These are phyloP conservation scores for Drosophila sucinea DNA, from an alignment of 1,140 invertebrate species.

Conservation along the genomic window DNA sequence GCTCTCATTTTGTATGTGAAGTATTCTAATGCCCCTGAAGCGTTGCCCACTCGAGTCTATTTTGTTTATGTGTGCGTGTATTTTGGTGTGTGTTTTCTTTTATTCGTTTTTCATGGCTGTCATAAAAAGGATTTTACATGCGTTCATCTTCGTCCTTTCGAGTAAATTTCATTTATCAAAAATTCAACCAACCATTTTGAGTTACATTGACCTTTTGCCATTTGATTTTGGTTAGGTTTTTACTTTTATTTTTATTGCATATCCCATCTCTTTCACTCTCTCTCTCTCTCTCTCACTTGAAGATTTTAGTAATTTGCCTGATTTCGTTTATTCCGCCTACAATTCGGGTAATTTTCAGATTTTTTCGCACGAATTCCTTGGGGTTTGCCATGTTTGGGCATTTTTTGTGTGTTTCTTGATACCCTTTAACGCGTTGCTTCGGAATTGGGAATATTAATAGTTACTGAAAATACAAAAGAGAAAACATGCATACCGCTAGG, in stretches of 20 bases:
- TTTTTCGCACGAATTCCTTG: slow-evolving; percentile 20
- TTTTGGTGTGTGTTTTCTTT: background rate
- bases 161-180: slow-evolving; percentile 21
- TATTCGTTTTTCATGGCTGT: slow-evolving; percentile 16
- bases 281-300: background rate
- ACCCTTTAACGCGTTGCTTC: background rate
- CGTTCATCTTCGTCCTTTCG: slow-evolving; percentile 3
- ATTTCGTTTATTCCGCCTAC: slow-evolving; percentile 15
- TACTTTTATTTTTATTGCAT: slow-evolving; percentile 11
- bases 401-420: background rate
- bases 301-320: slow-evolving; percentile 14
- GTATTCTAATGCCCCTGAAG: slow-evolving; percentile 4
- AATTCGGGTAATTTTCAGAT: slow-evolving; percentile 8
- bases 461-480: too few species aligned
- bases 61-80: background rate
- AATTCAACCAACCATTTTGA: slow-evolving; percentile 18
- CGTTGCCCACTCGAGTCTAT: slow-evolving; percentile 7
- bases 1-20: background rate
- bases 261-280: background rate
- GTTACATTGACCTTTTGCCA: slow-evolving; percentile 20
- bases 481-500: too few species aligned
- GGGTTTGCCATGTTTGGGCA: slow-evolving; percentile 13
- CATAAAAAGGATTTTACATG: slow-evolving; percentile 20
- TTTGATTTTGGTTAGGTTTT: background rate
- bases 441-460: background rate